Base-by-base conservation (phyloP, 1,140 invertebrate species). In the Penaeus japonicus region DNA sequence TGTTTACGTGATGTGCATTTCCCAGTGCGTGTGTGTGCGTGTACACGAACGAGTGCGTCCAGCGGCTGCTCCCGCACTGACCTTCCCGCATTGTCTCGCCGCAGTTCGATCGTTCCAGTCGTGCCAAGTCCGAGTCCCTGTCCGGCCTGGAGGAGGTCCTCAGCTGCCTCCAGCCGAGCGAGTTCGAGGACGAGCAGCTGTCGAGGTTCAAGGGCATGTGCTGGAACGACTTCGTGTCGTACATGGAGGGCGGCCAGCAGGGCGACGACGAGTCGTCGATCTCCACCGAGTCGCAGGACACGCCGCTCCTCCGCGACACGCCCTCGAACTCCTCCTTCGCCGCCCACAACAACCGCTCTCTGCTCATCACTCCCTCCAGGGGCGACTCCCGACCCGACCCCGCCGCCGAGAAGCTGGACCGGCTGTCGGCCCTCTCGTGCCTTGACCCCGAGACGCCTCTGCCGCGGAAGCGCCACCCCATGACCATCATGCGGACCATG, bases 141-240 rank as follows among this genome's bases (percentile, higher is more conserved):
- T 92, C 92, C 62, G 94, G 93, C 53, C 91, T 95, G 20, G 94
- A 94, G 91, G 94, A 95, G 90, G 93, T 94, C 7, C 92, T 95
- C 22, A 93, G 91, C 53, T 92, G 93, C 54, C 90, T 95, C 30
- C 93, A 93, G 90, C 93, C 93, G 10, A 94, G 94, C 62, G 94
- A 94, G 90, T 95, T 95, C 91, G 92, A 93, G 89, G 94, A 95
- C 91, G 94, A 94, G 89, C 93, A 94, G 89, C 91, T 95, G 22
- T 92, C 93, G 12, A 93, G 93, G 47, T 95, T 94, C 90, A 94
- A 94, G 87, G 93, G 93, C 7, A 92, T 93, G 91, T 91, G 91
- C 75, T 94, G 93, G 93, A 90, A 87, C 47, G 93, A 93, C 73
- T 94, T 94, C 89, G 91, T 93, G 22, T 24, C 90, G 57, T 89